phyloP scores from a whole-genome alignment of 2,113 vertebrate genomes.

The Rhea pennata region DNA sequence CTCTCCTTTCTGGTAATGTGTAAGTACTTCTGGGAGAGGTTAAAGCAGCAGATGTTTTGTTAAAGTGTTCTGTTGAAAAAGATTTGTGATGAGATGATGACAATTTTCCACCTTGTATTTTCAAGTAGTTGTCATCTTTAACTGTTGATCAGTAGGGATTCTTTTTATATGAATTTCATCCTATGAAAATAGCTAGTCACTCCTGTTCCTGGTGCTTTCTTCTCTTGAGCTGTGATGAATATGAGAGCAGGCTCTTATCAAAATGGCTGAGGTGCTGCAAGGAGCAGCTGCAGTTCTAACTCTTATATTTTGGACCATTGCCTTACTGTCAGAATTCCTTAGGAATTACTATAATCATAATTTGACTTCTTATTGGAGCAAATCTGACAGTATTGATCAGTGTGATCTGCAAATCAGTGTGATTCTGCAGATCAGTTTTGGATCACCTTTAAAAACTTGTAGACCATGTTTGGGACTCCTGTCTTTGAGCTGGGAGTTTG shows the following conservation, averaged over 20 bases:
- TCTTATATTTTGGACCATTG: not conserved
- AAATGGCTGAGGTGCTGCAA: not conserved
- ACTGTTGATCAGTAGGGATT: not conserved
- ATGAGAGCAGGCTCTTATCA: not conserved
- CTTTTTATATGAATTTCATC: not conserved
- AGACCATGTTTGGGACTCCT: not conserved
- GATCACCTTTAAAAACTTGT: not conserved
- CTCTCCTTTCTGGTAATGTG: not conserved
- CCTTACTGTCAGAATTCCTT: not conserved
- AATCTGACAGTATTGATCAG: not conserved
- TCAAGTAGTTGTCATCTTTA: not conserved
- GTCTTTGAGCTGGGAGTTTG: not conserved
- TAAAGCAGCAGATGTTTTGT: not conserved
- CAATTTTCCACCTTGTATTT: not conserved
- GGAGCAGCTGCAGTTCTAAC: not conserved
- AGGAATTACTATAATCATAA: not conserved
- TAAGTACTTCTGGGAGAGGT: not conserved
- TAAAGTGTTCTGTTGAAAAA: not conserved
- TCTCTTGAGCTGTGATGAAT: not conserved
- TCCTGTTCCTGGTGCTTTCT: not conserved
- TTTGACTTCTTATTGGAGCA: not conserved
- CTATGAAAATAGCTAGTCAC: not conserved
- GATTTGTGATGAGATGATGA: not conserved
- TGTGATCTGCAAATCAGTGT: not conserved
- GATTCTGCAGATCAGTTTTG: not conserved